Evolutionary conservation across 2,113 vertebrate genomes (phyloP), one percentile per base, ranked within the genome.

Genomic region (Ophthalmolycus amberensis): DNA sequence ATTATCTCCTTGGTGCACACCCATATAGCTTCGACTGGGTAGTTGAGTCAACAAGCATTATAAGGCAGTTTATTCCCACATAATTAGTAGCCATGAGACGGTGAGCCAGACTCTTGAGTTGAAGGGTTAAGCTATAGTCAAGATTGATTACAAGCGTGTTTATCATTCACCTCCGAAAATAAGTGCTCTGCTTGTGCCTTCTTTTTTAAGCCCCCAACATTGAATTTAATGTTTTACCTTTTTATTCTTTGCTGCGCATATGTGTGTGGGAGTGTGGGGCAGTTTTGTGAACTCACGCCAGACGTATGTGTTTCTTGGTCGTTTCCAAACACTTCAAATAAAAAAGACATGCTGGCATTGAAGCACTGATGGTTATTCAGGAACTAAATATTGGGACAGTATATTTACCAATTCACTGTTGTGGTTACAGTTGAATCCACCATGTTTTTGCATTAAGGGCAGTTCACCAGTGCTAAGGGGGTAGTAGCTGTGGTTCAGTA

Each of bases 1-100:
- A 92, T 93, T 89, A 92, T 88, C 70, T 92, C 88, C 78, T 79
- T 69, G 80, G 89, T 88, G 84, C 68, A 40, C 78, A 68, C 75
- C 60, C 40, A 1, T 56, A 66, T 8, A 18, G 58, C 48, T 56
- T 77, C 79, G 63, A 18, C 79, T 38, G 75, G 58, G 66, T 77
- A 70, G 75, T 80, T 83, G 22, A 77, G 79, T 89, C 84, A 85
- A 88, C 74, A 92, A 50, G 84, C 77, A 84, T 90, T 82, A 80
- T 72, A 79, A 85, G 37, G 68, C 64, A 81, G n/a, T 89, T 67
- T 87, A 82, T 87, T 77, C 62, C 60, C 40, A 80, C 68, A 67
- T 90, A 89, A 85, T 90, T 82, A 88, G 75, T 64, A 75, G 71
- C 80, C 75, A 65, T 58, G 83, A 88, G 85, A 90, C 75, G n/a